Percentiles rank a stretch among this genome's conserved stretches.
These are phyloP conservation scores for Heliornis fulica DNA, from an alignment of 2,113 vertebrate species.

Conservation along the genomic window DNA sequence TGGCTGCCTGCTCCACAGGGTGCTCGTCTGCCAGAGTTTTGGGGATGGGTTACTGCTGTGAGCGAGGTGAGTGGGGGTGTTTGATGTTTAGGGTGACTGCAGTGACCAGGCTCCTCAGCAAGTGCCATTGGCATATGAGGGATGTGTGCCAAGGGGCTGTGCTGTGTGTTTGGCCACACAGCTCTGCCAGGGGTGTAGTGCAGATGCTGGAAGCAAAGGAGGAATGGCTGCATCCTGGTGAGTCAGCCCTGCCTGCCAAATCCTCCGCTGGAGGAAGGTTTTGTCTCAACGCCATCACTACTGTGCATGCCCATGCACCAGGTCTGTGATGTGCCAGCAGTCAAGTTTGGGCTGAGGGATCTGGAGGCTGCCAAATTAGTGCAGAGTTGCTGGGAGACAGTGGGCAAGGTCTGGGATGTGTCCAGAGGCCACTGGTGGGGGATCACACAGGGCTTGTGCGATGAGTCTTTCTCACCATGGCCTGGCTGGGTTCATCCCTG, in stretches of 20 bases:
- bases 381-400: not conserved
- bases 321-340: not conserved
- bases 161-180: not conserved
- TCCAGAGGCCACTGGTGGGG: not conserved
- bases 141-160: fast-evolving
- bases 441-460: not conserved
- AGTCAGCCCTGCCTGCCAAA: not conserved
- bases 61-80: not conserved
- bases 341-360: not conserved
- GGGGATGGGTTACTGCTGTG: not conserved
- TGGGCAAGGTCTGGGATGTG: not conserved
- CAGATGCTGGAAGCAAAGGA: not conserved
- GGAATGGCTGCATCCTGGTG: not conserved
- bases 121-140: fast-evolving
- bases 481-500: not conserved
- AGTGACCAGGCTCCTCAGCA: not conserved
- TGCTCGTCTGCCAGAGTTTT: not conserved
- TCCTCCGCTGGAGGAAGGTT: not conserved
- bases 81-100: fast-evolving
- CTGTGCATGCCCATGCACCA: not conserved
- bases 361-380: not conserved
- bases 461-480: not conserved
- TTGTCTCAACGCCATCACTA: not conserved
- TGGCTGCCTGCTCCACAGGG: not conserved
- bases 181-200: not conserved